Evolutionary conservation across 2,888 invertebrate species (phyloP).

Genomic region (Strigamia transsilvanica): DNA sequence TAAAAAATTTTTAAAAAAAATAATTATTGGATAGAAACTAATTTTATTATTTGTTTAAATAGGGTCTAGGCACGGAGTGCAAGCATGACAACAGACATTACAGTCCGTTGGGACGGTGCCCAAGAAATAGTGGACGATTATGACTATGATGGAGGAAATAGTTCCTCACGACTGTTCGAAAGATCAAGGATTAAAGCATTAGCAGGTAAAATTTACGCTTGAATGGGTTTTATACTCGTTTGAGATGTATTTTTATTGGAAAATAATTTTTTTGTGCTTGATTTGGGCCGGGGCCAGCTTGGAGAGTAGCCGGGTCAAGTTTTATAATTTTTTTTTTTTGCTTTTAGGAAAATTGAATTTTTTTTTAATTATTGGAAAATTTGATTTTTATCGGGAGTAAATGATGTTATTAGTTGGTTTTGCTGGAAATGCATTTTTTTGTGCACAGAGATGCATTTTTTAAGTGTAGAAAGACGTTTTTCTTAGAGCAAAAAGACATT

Average conservation of each 20-base stretch:
- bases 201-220: constrained; percentile 75
- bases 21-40: neutral
- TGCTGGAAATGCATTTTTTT: too few relatives aligned
- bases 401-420: too few relatives aligned
- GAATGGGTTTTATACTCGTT: neutral
- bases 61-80: constrained; percentile 56
- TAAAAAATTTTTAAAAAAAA: neutral
- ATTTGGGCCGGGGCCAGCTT: too few relatives aligned
- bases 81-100: constrained; percentile 94
- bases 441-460: too few relatives aligned
- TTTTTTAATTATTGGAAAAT: too few relatives aligned
- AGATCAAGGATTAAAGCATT: constrained; percentile 98
- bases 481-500: too few relatives aligned
- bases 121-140: constrained; percentile 96
- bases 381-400: too few relatives aligned
- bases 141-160: constrained; percentile 99
- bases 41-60: constrained; percentile 50
- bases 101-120: constrained; percentile 93
- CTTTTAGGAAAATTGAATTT: too few relatives aligned
- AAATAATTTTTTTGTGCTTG: too few relatives aligned
- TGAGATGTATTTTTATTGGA: neutral
- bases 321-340: too few relatives aligned
- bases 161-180: constrained; percentile 98
- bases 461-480: too few relatives aligned
- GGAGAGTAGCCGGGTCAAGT: too few relatives aligned